phyloP scores from a whole-genome alignment of 1,140 invertebrate genomes.

The Neodiprion fabricii region DNA sequence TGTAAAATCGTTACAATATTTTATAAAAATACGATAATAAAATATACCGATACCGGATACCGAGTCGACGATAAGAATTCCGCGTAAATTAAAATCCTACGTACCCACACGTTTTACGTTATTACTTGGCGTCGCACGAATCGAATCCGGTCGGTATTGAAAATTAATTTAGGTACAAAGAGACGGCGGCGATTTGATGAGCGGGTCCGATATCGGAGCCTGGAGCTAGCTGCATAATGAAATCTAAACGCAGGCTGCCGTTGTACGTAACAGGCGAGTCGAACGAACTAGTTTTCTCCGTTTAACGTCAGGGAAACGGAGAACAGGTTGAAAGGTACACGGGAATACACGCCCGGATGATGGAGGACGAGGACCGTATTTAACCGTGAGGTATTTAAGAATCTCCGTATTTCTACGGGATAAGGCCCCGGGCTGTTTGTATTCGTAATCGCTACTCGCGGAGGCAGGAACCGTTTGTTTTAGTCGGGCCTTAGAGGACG shows the following conservation, averaged over 20 bases:
- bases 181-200: neutral
- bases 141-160: neutral
- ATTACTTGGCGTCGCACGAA: too few species aligned
- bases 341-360: neutral
- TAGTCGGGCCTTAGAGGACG: neutral
- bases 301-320: neutral
- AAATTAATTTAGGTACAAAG: neutral
- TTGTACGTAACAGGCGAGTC: neutral
- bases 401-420: neutral
- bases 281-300: constrained; percentile 4
- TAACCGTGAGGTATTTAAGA: neutral
- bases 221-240: neutral
- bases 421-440: neutral
- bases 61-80: too few species aligned
- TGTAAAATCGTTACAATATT: too few species aligned
- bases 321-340: neutral
- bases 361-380: too few species aligned
- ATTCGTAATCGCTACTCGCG: constrained; percentile 2
- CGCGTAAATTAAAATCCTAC: too few species aligned
- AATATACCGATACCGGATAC: too few species aligned
- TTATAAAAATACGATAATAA: too few species aligned
- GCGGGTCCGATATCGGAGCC: neutral
- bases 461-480: neutral
- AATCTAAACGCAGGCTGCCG: neutral
- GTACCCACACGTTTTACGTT: too few species aligned